Evolutionary conservation across 2,113 vertebrate genomes (phyloP).

Genomic region (Irena cyanogastra): DNA sequence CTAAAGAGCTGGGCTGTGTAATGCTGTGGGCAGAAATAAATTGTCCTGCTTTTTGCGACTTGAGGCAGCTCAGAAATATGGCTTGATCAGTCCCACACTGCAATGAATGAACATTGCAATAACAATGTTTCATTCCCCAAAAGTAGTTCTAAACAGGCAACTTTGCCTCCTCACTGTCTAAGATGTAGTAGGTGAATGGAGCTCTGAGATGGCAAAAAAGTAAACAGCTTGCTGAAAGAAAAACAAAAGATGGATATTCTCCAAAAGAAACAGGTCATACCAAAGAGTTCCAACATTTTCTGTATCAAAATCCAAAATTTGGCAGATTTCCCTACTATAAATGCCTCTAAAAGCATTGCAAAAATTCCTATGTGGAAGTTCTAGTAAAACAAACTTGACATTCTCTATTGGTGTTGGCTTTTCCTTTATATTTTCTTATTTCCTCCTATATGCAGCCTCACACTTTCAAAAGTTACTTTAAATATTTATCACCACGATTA

Average conservation of each 20-base stretch:
- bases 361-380: neutral
- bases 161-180: neutral
- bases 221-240: neutral
- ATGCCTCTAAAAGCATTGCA: neutral
- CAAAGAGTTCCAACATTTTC: neutral
- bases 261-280: neutral
- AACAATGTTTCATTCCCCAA: neutral
- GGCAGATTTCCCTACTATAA: neutral
- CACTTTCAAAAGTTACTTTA: neutral
- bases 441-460: neutral
- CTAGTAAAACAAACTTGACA: neutral
- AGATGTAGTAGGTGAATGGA: neutral
- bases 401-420: neutral
- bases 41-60: neutral
- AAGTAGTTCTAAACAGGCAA: neutral
- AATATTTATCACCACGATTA: neutral
- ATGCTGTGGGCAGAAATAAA: neutral
- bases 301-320: neutral
- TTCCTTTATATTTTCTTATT: neutral
- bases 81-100: neutral
- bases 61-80: neutral
- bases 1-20: neutral
- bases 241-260: neutral
- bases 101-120: neutral
- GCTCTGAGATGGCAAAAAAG: neutral